Base-by-base conservation (phyloP, 2,888 invertebrate genomes). In the Drosophila testacea region DNA sequence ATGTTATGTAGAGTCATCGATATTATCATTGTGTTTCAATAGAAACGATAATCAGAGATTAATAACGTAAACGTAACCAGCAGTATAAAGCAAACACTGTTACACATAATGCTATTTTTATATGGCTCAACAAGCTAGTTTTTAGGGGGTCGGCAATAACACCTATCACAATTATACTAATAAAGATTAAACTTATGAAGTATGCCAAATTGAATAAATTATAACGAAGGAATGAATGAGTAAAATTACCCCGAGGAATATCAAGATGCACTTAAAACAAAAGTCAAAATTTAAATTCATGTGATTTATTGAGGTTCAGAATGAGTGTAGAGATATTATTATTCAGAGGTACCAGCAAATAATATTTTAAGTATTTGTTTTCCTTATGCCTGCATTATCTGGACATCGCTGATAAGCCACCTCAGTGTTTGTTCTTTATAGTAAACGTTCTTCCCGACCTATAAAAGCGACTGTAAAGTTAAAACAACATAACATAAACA, bases 321-420 rank as follows among this genome's bases (percentile, higher is more conserved):
- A 51, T 7, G 47, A 41, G 13, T 4, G 44, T 34, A 13, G 11
- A 28, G 10, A 22, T 28, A 39, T 27, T 54, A 27, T 48, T 32
- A 63, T 62, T 51, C 39, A 13, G 22, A 55, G 41, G 44, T 46
- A 41, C 34, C 16, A 38, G 4, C n/a, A 6, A 30, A 54, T 85
- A 68, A 85, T 88, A 67, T 75, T 75, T 88, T 69, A 61, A 16
- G 28, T 4, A 13, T 48, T 57, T 64, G 50, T 54, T 81, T 69
- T 36, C 41, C 13, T 48, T 11, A 38, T 64, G 47, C 28, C 5
- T 52, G 11, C 48, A 42, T 67, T 67, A 74, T 78, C 74, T 51
- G 16, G 7, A 16, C 36, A 50, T 30, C 7, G 6, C 55, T 46
- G 83, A 82, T 66, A 79, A 83, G 59, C 6, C 34, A 39, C 32